A percentile compares a stretch with the other conserved stretches of the same genome.
phyloP scores from a whole-genome alignment of 2,888 invertebrate species.

The Leucophenga maculata region DNA sequence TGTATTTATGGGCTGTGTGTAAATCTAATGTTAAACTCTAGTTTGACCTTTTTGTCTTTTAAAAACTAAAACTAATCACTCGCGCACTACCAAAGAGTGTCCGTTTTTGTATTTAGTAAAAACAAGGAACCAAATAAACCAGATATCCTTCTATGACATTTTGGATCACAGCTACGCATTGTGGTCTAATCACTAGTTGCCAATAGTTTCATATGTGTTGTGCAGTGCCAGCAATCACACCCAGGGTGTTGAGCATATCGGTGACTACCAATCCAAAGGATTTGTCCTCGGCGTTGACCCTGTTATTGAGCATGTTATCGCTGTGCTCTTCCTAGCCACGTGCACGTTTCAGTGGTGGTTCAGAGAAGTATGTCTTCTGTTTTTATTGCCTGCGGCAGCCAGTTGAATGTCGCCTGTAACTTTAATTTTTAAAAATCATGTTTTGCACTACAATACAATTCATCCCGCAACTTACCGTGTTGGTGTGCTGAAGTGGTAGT shows the following conservation, averaged over 20 bases:
- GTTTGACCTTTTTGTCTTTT: slow-evolving; percentile 52
- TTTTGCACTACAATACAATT: neutral
- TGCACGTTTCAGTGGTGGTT: slow-evolving; percentile 66
- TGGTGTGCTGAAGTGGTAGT: slow-evolving; percentile 67
- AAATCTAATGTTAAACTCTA: slow-evolving; percentile 56
- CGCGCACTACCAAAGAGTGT: neutral
- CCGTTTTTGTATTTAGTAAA: neutral
- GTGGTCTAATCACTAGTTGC: slow-evolving; percentile 30
- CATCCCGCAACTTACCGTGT: slow-evolving; percentile 53
- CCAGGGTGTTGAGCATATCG: slow-evolving; percentile 68
- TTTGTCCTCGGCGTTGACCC: slow-evolving; percentile 68
- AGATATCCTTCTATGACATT: no score
- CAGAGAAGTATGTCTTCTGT: slow-evolving; percentile 68
- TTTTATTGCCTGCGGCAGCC: slow-evolving; percentile 60
- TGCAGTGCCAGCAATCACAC: slow-evolving; percentile 68
- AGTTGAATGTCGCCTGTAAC: slow-evolving; percentile 68
- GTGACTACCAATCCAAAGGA: slow-evolving; percentile 69
- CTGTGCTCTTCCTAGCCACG: slow-evolving; percentile 67
- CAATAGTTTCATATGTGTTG: slow-evolving; percentile 63
- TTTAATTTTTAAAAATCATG: slow-evolving; percentile 57
- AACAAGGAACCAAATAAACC: no score
- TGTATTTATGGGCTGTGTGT: slow-evolving; percentile 34
- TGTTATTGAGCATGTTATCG: slow-evolving; percentile 68
- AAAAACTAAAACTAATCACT: slow-evolving; percentile 46
- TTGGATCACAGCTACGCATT: neutral